A percentile compares a stretch with the other conserved stretches of the same genome.
These are phyloP conservation scores for Cercocebus atys DNA, from an alignment of 2,113 vertebrate genomes.

Conservation along the genomic window DNA sequence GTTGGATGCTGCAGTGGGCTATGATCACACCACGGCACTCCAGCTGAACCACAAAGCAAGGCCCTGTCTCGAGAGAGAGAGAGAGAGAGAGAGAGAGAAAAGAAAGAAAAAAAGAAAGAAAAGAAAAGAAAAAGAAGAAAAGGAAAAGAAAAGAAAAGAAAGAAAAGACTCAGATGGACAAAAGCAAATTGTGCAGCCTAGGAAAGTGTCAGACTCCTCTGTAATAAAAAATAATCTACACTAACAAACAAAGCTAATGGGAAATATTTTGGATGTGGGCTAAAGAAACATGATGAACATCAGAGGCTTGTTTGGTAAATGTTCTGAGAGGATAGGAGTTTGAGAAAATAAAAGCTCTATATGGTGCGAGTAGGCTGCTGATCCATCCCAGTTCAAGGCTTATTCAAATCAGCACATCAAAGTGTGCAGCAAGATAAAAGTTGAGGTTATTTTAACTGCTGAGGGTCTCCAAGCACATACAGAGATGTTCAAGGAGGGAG, in stretches of 20 bases:
- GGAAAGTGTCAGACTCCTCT: neutral
- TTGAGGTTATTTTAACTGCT: neutral
- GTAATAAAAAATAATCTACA: neutral
- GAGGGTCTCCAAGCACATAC: neutral
- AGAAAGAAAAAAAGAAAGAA: too few species aligned
- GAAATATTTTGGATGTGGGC: neutral
- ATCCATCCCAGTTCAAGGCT: neutral
- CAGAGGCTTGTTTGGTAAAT: neutral
- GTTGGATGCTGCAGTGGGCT: too few species aligned
- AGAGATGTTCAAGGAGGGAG: neutral
- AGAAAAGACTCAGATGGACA: neutral
- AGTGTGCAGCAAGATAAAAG: neutral
- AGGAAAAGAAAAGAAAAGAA: too few species aligned
- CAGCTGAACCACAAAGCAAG: too few species aligned
- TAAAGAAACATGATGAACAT: neutral
- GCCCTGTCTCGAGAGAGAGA: too few species aligned
- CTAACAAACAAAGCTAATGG: neutral
- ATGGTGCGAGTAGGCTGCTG: neutral
- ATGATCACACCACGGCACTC: too few species aligned
- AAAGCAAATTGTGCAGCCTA: neutral
- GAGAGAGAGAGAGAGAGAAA: too few species aligned
- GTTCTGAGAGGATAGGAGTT: neutral
- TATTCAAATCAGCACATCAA: neutral
- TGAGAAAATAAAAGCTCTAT: neutral
- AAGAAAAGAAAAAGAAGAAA: too few species aligned